A percentile compares a stretch with the other conserved stretches of the same genome.
phyloP scores from a whole-genome alignment of 2,797 vertebrate species.

The Cossypha caffra region DNA sequence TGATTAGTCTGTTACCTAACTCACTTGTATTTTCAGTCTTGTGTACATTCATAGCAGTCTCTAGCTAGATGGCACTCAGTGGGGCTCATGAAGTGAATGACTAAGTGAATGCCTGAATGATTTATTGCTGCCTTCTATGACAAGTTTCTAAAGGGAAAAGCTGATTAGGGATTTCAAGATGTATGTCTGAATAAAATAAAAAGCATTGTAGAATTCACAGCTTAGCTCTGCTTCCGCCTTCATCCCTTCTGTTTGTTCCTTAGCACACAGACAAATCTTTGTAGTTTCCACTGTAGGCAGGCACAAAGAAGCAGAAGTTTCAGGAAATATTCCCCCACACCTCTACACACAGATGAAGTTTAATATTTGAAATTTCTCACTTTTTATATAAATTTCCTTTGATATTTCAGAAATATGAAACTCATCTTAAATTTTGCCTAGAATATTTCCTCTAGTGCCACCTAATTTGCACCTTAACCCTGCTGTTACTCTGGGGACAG shows the following conservation, averaged over 20 bases:
- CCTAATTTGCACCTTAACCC: not conserved
- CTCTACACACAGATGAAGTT: not conserved
- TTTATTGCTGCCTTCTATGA: constrained; percentile 16
- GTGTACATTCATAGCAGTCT: not conserved
- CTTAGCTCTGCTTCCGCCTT: not conserved
- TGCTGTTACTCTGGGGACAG: not conserved
- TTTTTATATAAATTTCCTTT: not conserved
- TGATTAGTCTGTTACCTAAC: not conserved
- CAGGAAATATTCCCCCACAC: not conserved
- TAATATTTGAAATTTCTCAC: not conserved
- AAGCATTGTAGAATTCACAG: not conserved
- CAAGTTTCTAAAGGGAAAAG: not conserved
- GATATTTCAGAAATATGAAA: not conserved
- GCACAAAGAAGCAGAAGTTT: not conserved
- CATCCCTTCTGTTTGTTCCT: not conserved
- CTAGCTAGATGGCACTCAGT: not conserved
- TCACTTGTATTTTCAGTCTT: not conserved
- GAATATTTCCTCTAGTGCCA: not conserved
- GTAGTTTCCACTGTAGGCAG: not conserved
- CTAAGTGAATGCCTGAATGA: not conserved
- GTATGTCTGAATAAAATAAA: not conserved
- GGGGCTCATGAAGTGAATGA: not conserved
- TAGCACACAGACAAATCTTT: not conserved
- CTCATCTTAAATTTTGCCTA: not conserved
- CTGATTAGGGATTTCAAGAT: not conserved